Conservation (phyloP, 2,797 vertebrate genomes). For the Halcyon leucocephala region DNA sequence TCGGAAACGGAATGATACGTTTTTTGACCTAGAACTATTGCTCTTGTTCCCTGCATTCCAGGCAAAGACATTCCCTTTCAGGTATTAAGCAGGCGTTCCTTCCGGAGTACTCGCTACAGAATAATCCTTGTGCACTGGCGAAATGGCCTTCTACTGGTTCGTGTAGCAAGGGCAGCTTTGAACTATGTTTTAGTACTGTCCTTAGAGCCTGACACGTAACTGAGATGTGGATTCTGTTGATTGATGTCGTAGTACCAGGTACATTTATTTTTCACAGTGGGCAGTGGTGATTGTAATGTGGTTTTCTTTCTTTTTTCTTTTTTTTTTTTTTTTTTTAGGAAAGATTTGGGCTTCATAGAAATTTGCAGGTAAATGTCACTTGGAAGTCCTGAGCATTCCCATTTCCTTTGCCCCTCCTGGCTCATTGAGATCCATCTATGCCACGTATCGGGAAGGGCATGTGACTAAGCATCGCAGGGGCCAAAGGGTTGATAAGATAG, state of each 20-base stretch:
- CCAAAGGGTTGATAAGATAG: background rate
- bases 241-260: too few relatives aligned
- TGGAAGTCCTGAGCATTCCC: fast-evolving
- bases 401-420: background rate
- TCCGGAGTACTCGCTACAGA: background rate
- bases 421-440: fast-evolving
- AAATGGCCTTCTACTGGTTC: too few relatives aligned
- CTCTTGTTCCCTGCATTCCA: background rate
- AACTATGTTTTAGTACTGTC: background rate
- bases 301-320: background rate
- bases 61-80: background rate
- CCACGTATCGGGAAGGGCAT: fast-evolving
- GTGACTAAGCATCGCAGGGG: background rate
- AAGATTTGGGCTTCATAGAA: background rate
- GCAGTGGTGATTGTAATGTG: background rate
- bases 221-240: background rate
- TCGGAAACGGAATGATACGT: fast-evolving
- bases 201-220: fast-evolving
- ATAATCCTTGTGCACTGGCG: background rate
- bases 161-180: background rate
- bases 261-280: background rate
- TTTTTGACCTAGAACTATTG: background rate
- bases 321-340: background rate
- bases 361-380: background rate
- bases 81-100: background rate